Percentiles rank a stretch among this genome's conserved stretches.
Conservation (phyloP, 2,888 invertebrate genomes). For the Lathronympha strigana region DNA sequence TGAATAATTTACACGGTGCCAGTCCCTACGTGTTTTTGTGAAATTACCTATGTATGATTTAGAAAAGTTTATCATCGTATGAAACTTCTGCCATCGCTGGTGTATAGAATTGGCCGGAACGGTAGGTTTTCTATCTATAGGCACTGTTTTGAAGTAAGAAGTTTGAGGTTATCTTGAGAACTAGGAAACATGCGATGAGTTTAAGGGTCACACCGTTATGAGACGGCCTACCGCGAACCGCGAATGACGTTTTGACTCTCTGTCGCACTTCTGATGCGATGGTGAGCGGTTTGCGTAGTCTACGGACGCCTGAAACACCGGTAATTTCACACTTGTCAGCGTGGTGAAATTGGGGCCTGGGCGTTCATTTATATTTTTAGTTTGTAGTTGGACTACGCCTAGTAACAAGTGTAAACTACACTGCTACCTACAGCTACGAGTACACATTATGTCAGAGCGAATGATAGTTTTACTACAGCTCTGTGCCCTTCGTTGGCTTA, state of each 20-base stretch:
- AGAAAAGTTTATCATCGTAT: conserved; percentile 28
- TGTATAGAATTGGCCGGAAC: neutral
- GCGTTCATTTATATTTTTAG: too few species aligned
- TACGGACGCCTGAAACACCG: too few species aligned
- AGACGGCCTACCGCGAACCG: too few species aligned
- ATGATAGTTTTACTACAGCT: neutral
- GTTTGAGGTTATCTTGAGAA: conserved; percentile 5
- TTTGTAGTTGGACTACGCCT: too few species aligned
- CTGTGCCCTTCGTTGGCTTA: neutral
- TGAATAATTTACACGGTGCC: conserved; percentile 35
- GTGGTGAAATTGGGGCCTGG: too few species aligned
- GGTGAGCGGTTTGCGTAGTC: too few species aligned
- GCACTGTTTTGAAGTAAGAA: conserved; percentile 2
- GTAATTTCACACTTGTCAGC: too few species aligned
- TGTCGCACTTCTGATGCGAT: too few species aligned
- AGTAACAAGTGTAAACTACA: too few species aligned
- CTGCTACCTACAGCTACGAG: too few species aligned
- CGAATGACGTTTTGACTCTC: too few species aligned
- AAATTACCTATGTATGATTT: conserved; percentile 30
- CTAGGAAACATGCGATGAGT: neutral
- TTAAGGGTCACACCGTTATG: neutral
- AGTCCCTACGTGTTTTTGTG: conserved; percentile 27
- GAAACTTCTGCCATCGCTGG: conserved; percentile 16
- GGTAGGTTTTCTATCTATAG: neutral
- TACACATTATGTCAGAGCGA: neutral